A percentile compares a stretch with the other conserved stretches of the same genome.
These are phyloP conservation scores for Epinephelus malabaricus DNA, from an alignment of 2,797 vertebrate species.

Conservation along the genomic window DNA sequence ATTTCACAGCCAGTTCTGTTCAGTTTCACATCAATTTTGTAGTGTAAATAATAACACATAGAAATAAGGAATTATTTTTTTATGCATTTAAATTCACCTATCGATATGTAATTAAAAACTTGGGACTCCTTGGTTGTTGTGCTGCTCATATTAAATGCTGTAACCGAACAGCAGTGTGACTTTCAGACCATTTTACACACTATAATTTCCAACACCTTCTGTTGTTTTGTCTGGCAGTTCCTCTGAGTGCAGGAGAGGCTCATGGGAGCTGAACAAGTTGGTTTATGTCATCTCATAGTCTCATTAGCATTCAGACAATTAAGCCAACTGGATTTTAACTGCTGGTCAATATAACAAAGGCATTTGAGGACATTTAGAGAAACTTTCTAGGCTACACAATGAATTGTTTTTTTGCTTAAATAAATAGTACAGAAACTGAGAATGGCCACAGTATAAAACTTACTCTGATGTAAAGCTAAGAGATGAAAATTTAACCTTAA, in stretches of 20 bases:
- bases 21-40: background rate
- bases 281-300: constrained; percentile 16
- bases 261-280: constrained; percentile 24
- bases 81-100: background rate
- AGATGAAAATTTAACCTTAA: background rate
- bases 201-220: constrained; percentile 33
- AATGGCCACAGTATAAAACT: background rate
- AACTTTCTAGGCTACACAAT: background rate
- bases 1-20: background rate
- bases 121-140: background rate
- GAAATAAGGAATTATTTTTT: background rate
- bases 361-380: background rate
- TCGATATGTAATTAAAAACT: background rate
- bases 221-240: constrained; percentile 31
- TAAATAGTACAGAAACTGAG: background rate
- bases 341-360: background rate
- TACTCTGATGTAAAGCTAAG: background rate
- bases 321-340: background rate
- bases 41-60: background rate
- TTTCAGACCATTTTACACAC: constrained; percentile 23
- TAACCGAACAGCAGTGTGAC: constrained; percentile 31
- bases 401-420: background rate
- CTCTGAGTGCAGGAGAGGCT: constrained; percentile 38
- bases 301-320: constrained; percentile 33
- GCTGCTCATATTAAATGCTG: constrained; percentile 2